phyloP scores from a whole-genome alignment of 2,888 invertebrate genomes.

The Troides oblongomaculatus region DNA sequence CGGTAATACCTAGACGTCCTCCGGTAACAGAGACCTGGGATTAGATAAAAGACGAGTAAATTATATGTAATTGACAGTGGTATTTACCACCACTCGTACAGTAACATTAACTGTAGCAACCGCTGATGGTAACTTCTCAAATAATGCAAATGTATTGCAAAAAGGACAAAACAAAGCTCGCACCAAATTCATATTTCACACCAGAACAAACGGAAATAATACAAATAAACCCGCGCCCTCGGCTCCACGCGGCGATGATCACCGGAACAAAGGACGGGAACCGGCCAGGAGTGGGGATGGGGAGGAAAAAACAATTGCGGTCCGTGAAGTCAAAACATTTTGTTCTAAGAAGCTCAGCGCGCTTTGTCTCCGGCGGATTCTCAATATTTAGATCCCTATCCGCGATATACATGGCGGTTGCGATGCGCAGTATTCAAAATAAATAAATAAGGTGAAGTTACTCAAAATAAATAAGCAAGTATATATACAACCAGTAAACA shows the following conservation, averaged over 20 bases:
- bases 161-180: conserved; percentile 4
- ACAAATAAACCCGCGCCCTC: conserved; percentile 38
- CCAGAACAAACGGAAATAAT: conserved; percentile 33
- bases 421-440: no score
- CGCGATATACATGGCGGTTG: conserved; percentile 43
- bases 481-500: no score
- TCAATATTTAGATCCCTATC: conserved; percentile 45
- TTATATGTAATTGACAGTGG: no score
- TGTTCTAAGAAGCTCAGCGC: conserved; percentile 52
- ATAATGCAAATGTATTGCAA: conserved; percentile 21
- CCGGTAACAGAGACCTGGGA: no score
- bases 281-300: conserved; percentile 26
- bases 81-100: no score
- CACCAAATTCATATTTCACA: conserved; percentile 35
- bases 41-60: no score
- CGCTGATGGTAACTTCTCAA: background rate
- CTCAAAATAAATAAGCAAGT: no score
- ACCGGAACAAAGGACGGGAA: conserved; percentile 48
- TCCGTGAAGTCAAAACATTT: conserved; percentile 56
- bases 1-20: no score
- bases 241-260: conserved; percentile 47
- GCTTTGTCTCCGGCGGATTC: conserved; percentile 53
- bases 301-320: conserved; percentile 41
- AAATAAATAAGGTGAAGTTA: no score
- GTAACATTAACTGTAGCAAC: no score